Base-by-base conservation (phyloP, 2,888 invertebrate species). In the Sarcophaga carnaria region DNA sequence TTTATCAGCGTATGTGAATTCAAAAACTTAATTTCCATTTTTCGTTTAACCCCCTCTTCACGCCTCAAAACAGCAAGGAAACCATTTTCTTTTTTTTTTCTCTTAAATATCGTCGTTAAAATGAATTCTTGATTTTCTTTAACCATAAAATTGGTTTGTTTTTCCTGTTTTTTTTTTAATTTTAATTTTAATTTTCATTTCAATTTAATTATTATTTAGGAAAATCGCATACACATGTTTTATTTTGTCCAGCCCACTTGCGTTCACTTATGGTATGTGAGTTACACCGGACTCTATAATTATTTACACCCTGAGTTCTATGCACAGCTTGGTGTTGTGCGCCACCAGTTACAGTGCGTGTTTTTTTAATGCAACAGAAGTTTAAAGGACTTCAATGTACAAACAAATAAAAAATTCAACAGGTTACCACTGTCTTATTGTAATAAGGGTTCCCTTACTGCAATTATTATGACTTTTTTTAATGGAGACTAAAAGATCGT, bases 131-230 rank as follows among this genome's bases (percentile, higher is more conserved):
- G 45, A n/a, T 83, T 83, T 62, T 54, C 54, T 78, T 49, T 49
- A 14, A 14, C 54, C 63, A 74, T 83, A 27, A 75, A 63, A 83
- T 76, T 17, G 60, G 54, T 78, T 37, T 54, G 17, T 14, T 22
- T 22, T 37, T 37, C 45, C 37, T 37, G 6, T 37, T 37, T 37
- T 27, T 37, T 37, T 37, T 25, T 4, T 25, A 22, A 25, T 37
- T 37, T 37, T 37, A 37, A 37, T 37, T 78, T 60, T 66, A 45
- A 64, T 54, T 37, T 63, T 66, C 45, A 62, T 75, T 70, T 71
- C 20, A 10, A 62, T 74, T 84, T 80, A 83, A 83, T 74, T 78
- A 60, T 67, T 74, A 45, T 83, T 80, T 80, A 59, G 47, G 49
- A 80, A 66, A 71, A 71, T 80, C 75, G 25, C 47, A 74, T 22